These are phyloP conservation scores for Dolichomitus sp. DNA, from an alignment of 2,888 invertebrate species.

Conservation along the genomic window DNA sequence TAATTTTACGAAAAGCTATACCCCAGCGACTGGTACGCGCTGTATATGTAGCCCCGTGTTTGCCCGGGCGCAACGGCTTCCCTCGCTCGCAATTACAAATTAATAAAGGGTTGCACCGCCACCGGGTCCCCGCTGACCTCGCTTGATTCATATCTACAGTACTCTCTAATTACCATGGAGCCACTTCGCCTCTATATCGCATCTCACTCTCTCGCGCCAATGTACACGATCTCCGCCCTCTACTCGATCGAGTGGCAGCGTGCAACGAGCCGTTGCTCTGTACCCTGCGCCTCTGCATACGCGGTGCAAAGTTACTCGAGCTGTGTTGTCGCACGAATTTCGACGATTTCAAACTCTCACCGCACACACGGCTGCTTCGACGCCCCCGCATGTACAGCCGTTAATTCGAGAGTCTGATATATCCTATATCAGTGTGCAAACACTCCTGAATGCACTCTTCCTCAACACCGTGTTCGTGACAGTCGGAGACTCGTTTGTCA, in stretches of 20 bases:
- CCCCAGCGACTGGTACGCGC: slow-evolving; percentile 26
- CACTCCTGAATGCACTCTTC: background rate
- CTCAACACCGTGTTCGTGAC: slow-evolving; percentile 17
- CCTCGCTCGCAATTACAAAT: slow-evolving; percentile 80
- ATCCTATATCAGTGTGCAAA: slow-evolving; percentile 4
- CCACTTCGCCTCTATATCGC: slow-evolving; percentile 54
- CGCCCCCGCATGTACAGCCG: background rate
- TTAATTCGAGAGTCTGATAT: slow-evolving; percentile 13
- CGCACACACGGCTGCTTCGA: background rate
- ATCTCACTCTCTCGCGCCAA: background rate
- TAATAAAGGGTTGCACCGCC: slow-evolving; percentile 79
- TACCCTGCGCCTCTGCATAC: slow-evolving; percentile 2
- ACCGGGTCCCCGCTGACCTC: slow-evolving; percentile 68
- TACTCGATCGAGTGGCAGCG: slow-evolving; percentile 29
- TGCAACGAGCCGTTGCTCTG: slow-evolving; percentile 43
- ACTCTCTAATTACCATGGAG: slow-evolving; percentile 77
- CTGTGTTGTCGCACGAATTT: slow-evolving; percentile 48
- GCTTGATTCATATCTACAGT: slow-evolving; percentile 79
- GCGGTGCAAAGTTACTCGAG: slow-evolving; percentile 68
- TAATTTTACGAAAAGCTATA: slow-evolving; percentile 80
- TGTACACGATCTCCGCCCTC: slow-evolving; percentile 32
- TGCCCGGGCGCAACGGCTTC: slow-evolving; percentile 52
- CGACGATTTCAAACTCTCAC: slow-evolving; percentile 42
- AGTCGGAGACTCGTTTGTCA: slow-evolving; percentile 48
- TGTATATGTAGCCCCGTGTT: slow-evolving; percentile 13